Evolutionary conservation across 2,888 invertebrate genomes (phyloP), one percentile per base, ranked within the genome.

Genomic region (Melieria omissa): DNA sequence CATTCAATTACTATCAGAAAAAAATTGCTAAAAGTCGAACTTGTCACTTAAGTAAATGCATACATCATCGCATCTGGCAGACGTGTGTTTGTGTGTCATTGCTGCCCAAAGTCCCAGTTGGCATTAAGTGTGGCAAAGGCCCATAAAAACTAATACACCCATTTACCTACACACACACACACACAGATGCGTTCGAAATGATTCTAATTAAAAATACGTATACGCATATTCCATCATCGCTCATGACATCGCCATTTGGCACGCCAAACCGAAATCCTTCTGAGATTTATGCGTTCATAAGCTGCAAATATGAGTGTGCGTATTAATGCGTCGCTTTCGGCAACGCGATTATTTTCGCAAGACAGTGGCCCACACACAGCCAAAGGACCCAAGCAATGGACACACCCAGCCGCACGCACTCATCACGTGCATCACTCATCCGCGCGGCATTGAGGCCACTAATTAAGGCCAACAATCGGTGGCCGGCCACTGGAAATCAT

Each of bases 241-340:
- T 42, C 66, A 14, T 8, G 44, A 29, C 64, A 16, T 41, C 52
- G 42, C n/a, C 65, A 44, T 60, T 14, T 41, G 55, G 47, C 16
- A 60, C 60, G 67, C 58, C 66, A 66, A 61, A 60, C 55, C 9
- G n/a, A 79, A 80, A 77, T 82, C 79, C 82, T 78, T 77, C 81
- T 75, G 79, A 83, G 83, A 83, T 83, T 83, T 83, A 83, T 84
- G 78, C 80, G 76, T 78, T 63, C 69, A 69, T 69, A 69, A 69
- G 62, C 69, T 63, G 41, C 55, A 69, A 69, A 69, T 69, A 69
- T 69, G 55, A 69, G 52, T 52, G 12, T n/a, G 49, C 1, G 49
- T 52, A 52, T 52, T n/a, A 52, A 52, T 52, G 14, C 14, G 12
- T 52, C 9, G 12, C 14, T 9, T 52, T 52, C 9, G 12, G 5